phyloP scores from a whole-genome alignment of 2,113 vertebrate species.

The Micronycteris hirsuta region DNA sequence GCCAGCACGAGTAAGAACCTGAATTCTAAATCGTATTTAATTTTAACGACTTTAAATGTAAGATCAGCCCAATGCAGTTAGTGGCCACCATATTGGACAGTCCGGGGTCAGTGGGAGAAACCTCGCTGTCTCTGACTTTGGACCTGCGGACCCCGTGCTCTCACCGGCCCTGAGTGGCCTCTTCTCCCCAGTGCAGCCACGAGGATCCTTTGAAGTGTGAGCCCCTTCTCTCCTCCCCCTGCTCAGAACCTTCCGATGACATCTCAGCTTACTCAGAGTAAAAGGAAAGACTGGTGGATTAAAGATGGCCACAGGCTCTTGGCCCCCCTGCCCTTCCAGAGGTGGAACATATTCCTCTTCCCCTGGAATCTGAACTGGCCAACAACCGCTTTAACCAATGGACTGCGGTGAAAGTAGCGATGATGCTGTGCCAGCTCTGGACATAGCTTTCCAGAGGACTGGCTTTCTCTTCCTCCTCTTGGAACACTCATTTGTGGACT shows the following conservation, averaged over 20 bases:
- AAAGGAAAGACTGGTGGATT: background rate
- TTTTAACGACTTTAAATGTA: background rate
- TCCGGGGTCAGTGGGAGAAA: background rate
- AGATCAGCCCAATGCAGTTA: background rate
- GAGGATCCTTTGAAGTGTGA: background rate
- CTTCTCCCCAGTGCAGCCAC: background rate
- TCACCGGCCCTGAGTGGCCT: background rate
- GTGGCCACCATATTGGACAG: background rate
- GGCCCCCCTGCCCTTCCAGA: background rate
- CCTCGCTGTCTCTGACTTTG: background rate
- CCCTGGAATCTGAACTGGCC: background rate
- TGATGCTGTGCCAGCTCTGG: background rate
- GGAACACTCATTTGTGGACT: background rate
- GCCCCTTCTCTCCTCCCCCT: background rate
- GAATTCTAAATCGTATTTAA: background rate
- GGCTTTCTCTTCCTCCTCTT: background rate
- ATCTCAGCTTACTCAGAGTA: background rate
- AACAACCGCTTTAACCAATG: background rate
- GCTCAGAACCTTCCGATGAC: background rate
- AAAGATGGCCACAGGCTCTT: background rate
- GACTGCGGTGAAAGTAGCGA: background rate
- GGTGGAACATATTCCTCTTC: background rate
- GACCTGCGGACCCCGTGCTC: background rate
- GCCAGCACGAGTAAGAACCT: background rate
- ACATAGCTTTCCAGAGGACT: background rate